Evolutionary conservation across 2,888 invertebrate genomes (phyloP).

Genomic region (Phengaris alcon): DNA sequence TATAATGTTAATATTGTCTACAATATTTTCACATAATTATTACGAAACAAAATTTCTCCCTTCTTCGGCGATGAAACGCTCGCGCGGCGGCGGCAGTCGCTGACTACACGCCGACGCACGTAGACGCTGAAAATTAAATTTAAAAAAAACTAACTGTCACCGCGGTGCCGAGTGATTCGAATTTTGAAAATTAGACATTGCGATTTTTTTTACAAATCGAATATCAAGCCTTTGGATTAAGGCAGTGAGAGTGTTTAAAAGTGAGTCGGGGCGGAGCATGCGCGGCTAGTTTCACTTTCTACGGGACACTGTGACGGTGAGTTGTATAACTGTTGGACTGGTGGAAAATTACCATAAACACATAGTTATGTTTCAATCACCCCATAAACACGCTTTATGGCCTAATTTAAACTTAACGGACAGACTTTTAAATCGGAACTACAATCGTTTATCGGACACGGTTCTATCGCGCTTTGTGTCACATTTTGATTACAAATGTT

Average conservation of each 20-base stretch:
- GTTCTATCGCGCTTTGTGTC: not conserved
- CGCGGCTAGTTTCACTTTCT: slow-evolving; percentile 71
- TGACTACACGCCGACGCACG: slow-evolving; percentile 50
- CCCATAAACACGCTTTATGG: not conserved
- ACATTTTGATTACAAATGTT: too few species aligned
- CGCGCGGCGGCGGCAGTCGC: slow-evolving; percentile 50
- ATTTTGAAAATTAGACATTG: slow-evolving; percentile 41
- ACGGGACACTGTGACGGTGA: slow-evolving; percentile 67
- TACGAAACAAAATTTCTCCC: slow-evolving; percentile 35
- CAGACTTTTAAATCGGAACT: too few species aligned
- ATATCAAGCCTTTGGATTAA: slow-evolving; percentile 26
- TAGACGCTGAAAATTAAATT: slow-evolving; percentile 33
- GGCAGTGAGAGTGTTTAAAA: slow-evolving; percentile 58
- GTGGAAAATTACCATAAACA: slow-evolving; percentile 26
- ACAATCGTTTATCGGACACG: not conserved
- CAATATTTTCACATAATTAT: slow-evolving; percentile 32
- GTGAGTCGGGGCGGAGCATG: slow-evolving; percentile 65
- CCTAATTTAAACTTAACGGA: not conserved
- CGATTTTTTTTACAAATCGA: not conserved
- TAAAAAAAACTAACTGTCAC: slow-evolving; percentile 31
- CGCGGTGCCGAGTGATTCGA: slow-evolving; percentile 40
- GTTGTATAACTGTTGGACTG: slow-evolving; percentile 42
- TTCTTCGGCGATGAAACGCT: slow-evolving; percentile 31
- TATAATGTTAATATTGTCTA: slow-evolving; percentile 31
- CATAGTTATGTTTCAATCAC: not conserved